Evolutionary conservation across 1,140 invertebrate species (phyloP).

Genomic region (Vanessa tameamea): DNA sequence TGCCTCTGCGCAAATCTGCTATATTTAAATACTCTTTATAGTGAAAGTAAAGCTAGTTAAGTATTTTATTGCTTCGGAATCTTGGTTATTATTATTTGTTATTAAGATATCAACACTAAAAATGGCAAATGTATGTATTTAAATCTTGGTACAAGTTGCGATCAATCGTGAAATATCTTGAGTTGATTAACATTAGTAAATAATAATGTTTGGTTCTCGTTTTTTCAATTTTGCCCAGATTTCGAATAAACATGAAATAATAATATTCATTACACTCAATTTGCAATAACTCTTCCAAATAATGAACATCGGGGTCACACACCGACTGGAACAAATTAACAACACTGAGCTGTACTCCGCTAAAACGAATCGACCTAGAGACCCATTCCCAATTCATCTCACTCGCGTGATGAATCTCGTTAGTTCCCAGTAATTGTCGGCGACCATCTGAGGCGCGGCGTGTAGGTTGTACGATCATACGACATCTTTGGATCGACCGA

Average conservation of each 20-base stretch:
- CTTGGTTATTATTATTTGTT: too few relatives aligned
- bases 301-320: neutral
- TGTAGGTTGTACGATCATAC: neutral
- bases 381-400: conserved; percentile 12
- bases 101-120: too few relatives aligned
- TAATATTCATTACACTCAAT: neutral
- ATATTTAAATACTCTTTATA: too few relatives aligned
- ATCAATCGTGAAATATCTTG: too few relatives aligned
- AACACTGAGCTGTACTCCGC: neutral
- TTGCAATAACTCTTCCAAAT: neutral
- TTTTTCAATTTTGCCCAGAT: neutral
- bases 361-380: conserved; percentile 10
- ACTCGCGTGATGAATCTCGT: conserved; percentile 18
- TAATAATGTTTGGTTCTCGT: too few relatives aligned
- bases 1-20: neutral
- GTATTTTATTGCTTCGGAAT: too few relatives aligned
- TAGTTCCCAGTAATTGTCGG: conserved; percentile 13
- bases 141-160: too few relatives aligned
- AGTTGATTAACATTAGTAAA: too few relatives aligned
- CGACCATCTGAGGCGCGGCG: conserved; percentile 8
- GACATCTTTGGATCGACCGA: neutral
- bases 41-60: too few relatives aligned
- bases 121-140: too few relatives aligned
- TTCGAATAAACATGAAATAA: neutral
- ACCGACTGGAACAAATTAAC: neutral